phyloP scores from a whole-genome alignment of 2,113 vertebrate genomes.

The Gracilinanus agilis region DNA sequence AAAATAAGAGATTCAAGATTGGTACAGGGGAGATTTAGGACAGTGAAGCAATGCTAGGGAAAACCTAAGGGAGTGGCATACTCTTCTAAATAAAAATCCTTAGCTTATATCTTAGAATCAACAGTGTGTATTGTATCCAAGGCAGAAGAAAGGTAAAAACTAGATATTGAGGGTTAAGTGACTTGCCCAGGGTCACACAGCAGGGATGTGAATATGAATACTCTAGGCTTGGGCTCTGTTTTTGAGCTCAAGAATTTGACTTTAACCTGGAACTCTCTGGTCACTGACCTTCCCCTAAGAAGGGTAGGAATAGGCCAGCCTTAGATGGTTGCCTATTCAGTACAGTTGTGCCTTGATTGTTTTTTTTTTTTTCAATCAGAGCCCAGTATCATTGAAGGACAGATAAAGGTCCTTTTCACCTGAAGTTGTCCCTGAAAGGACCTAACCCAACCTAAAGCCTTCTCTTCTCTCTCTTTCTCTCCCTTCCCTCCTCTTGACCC shows the following conservation, averaged over 20 bases:
- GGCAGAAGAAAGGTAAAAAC: too few species aligned
- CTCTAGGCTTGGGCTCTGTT: constrained; percentile 7
- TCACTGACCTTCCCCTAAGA: neutral
- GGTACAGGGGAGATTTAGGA: neutral
- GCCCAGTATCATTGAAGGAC: neutral
- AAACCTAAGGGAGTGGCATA: neutral
- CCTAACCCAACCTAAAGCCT: neutral
- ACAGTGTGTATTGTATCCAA: too few species aligned
- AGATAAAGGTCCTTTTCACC: neutral
- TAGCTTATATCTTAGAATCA: too few species aligned
- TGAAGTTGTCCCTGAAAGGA: neutral
- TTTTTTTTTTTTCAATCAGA: neutral
- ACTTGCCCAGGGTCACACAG: too few species aligned
- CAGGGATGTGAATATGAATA: constrained; percentile 44
- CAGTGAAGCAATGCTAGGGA: neutral
- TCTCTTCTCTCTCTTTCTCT: neutral
- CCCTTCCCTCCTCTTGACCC: neutral
- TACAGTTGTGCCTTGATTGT: neutral
- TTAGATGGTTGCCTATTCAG: neutral
- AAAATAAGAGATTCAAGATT: neutral
- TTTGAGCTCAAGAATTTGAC: neutral
- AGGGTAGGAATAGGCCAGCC: neutral
- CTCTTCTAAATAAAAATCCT: too few species aligned
- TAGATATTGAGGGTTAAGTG: too few species aligned
- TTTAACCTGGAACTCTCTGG: neutral